Conservation (phyloP, 53 echinoderm and acorn worm species). For the Temnopleurus reevesii region DNA sequence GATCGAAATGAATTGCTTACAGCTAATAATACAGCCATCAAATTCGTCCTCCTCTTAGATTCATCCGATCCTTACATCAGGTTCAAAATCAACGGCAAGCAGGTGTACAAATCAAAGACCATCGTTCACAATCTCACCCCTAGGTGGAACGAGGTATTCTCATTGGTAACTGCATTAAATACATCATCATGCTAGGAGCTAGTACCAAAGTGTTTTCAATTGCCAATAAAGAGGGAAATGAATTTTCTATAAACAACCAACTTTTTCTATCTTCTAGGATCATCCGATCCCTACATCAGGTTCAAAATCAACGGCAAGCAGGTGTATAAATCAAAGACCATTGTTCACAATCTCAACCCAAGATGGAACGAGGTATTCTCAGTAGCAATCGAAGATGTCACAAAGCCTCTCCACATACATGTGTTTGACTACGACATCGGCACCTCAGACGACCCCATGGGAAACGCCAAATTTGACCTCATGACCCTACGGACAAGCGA, state of each 20-base stretch:
- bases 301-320: constrained; percentile 90
- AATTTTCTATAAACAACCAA: too few species aligned
- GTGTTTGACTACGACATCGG: constrained; percentile 94
- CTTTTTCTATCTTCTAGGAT: constrained; percentile 16
- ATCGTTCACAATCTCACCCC: constrained; percentile 97
- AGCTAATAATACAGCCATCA: too few species aligned
- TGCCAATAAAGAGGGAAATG: too few species aligned
- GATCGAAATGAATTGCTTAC: too few species aligned
- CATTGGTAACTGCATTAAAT: constrained; percentile 75
- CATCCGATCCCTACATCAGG: constrained; percentile 92
- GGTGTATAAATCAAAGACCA: constrained; percentile 90
- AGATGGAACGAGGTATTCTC: constrained; percentile 93
- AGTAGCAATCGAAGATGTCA: constrained; percentile 78
- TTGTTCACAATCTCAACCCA: constrained; percentile 95
- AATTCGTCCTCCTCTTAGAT: background rate
- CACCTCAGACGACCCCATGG: constrained; percentile 94
- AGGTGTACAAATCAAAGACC: constrained; percentile 88
- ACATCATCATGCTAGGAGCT: constrained; percentile 79
- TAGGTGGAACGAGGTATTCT: constrained; percentile 90
- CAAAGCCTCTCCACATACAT: constrained; percentile 74
- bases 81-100: constrained; percentile 89
- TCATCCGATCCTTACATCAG: constrained; percentile 92
- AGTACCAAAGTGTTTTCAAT: too few species aligned
- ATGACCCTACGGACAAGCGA: constrained; percentile 75
- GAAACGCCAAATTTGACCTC: constrained; percentile 80